Base-by-base conservation (phyloP, 1,140 invertebrate species). In the Chironomus striatipennis region DNA sequence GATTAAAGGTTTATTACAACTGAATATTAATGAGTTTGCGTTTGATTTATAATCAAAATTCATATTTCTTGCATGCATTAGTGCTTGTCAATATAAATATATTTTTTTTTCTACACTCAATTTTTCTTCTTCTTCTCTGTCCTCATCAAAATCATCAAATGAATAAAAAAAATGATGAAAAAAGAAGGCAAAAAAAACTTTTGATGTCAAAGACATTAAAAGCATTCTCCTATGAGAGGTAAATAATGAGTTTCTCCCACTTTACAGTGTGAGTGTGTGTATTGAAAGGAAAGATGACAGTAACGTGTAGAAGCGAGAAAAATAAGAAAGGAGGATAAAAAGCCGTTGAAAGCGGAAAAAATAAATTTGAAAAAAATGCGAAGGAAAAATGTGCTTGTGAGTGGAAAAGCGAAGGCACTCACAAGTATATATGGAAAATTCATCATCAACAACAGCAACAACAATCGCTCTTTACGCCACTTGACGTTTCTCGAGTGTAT, bases 1-100 rank as follows among this genome's bases (percentile, higher is more conserved):
- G 47, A 57, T 57, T 57, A 57, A 57, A 57, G 47, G 47, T 57
- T 57, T n/a, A 57, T 57, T n/a, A 57, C n/a, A 57, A 57, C 47
- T 57, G 47, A 57, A 57, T 57, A 57, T 57, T 57, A 57, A 57
- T 57, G 47, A 57, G 7, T 47, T 47, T 8, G 2, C n/a, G 24
- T 34, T 34, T 34, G 24, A 34, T 57, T 57, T 57, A 57, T 57
- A 57, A 57, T 57, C 47, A 57, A 57, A 34, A 57, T 57, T 57
- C 47, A 57, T 57, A 57, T 57, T 57, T 57, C n/a, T 47, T 15
- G 47, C n/a, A 57, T 57, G 47, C 47, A 57, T 57, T 57, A 57
- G n/a, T 57, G 47, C 47, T 57, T 57, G 47, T 57, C 47, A 57
- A 57, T 57, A 8, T 47, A 43, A 7, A 43, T 15, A 47, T 47